Evolutionary conservation across 2,888 invertebrate species (phyloP).

Genomic region (Xylocampa areola): DNA sequence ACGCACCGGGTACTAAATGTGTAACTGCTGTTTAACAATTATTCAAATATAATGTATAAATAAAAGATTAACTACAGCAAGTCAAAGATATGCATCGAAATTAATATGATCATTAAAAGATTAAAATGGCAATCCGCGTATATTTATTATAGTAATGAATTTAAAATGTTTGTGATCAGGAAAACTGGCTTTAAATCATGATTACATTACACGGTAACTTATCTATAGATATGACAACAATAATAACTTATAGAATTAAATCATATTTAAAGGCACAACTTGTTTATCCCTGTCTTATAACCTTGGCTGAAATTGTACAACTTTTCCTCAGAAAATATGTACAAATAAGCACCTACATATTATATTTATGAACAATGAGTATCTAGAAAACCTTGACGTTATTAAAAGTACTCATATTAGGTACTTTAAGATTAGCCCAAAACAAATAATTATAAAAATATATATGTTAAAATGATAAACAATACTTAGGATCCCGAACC

Average conservation of each 20-base stretch:
- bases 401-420: no score
- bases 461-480: no score
- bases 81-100: conserved; percentile 4
- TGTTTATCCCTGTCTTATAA: neutral
- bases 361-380: no score
- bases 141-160: conserved; percentile 32
- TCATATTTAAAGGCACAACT: conserved; percentile 24
- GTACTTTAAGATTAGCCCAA: no score
- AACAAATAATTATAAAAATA: no score
- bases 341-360: no score
- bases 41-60: no score
- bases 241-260: conserved; percentile 23
- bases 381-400: no score
- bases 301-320: conserved; percentile 10
- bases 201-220: conserved; percentile 32
- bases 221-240: conserved; percentile 25
- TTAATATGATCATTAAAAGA: conserved; percentile 19
- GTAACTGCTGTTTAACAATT: no score
- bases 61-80: conserved; percentile 16
- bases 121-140: conserved; percentile 21
- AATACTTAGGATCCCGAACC: no score
- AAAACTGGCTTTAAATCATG: conserved; percentile 33
- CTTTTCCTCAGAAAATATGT: conserved; percentile 24
- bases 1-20: neutral
- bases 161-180: conserved; percentile 25